phyloP scores from a whole-genome alignment of 2,113 vertebrate genomes.

The Melanotaenia duboulayi region DNA sequence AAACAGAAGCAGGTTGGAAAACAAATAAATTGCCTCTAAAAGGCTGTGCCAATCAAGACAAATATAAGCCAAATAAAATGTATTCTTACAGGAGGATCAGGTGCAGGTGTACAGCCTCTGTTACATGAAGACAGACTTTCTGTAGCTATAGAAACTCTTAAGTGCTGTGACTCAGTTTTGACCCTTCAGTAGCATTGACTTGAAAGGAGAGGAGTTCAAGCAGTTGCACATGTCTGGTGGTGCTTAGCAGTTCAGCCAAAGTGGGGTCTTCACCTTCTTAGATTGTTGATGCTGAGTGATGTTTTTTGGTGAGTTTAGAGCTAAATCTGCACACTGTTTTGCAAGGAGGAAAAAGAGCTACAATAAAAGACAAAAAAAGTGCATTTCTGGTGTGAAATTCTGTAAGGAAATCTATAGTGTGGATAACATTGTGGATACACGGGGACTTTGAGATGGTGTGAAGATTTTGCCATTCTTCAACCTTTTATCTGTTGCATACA shows the following conservation, averaged over 20 bases:
- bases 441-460: no score
- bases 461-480: not conserved
- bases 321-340: no score
- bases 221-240: not conserved
- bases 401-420: no score
- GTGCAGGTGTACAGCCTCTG: not conserved
- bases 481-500: not conserved
- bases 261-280: not conserved
- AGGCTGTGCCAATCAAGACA: no score
- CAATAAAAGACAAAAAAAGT: no score
- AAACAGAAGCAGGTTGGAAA: not conserved
- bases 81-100: not conserved
- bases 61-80: not conserved
- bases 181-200: not conserved
- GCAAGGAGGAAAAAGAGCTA: no score
- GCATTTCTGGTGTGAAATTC: no score
- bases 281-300: not conserved
- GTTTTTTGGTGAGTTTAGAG: no score
- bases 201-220: slow-evolving; percentile 3
- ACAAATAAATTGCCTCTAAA: not conserved
- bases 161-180: slow-evolving; percentile 11
- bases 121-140: not conserved
- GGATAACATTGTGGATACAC: no score
- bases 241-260: not conserved
- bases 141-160: slow-evolving; percentile 1